Base-by-base conservation (phyloP, 2,888 invertebrate genomes). In the Ormyrus nitidulus region DNA sequence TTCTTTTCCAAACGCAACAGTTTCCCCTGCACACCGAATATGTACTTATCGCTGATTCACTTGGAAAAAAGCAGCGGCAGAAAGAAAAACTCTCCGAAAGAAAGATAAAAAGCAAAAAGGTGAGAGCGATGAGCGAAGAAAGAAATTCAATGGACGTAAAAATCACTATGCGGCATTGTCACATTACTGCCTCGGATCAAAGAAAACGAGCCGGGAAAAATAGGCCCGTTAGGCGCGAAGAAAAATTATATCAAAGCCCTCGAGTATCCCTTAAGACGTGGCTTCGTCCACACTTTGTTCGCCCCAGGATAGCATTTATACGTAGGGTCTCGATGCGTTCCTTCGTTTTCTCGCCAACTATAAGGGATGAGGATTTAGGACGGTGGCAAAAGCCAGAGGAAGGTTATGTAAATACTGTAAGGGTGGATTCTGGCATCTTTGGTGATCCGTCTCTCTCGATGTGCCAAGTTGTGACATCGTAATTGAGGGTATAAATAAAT, bases 231-330 rank as follows among this genome's bases (percentile, higher is more conserved):
- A 82, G 73, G 81, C n/a, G 77, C 84, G 82, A 86, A 84, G 87
- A 86, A 87, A 87, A 88, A 87, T 88, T 88, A 87, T 84, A 86
- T 87, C 86, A 83, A 83, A 71, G 76, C 13, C 68, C 51, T 13
- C 53, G 62, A 64, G 58, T 49, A 69, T 74, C 62, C 69, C 71
- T 68, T 78, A 72, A 74, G 79, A 78, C 71, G 34, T 9, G 13
- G 19, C n/a, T 62, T 11, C 56, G 44, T 61, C 7, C 13, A 19
- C 6, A 66, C 49, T 66, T 72, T 72, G 65, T 64, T 70, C 64
- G 51, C 69, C 69, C 34, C 58, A 70, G 73, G 62, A 10, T 13
- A n/a, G 44, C 3, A 49, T 34, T 34, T 44, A 62, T 72, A 51
- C 44, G n/a, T 61, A 48, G 34, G 34, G 51, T 19, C 46, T 6